Evolutionary conservation across 2,888 invertebrate species (phyloP), one percentile per base, ranked within the genome.

Genomic region (Abscondita cerata): DNA sequence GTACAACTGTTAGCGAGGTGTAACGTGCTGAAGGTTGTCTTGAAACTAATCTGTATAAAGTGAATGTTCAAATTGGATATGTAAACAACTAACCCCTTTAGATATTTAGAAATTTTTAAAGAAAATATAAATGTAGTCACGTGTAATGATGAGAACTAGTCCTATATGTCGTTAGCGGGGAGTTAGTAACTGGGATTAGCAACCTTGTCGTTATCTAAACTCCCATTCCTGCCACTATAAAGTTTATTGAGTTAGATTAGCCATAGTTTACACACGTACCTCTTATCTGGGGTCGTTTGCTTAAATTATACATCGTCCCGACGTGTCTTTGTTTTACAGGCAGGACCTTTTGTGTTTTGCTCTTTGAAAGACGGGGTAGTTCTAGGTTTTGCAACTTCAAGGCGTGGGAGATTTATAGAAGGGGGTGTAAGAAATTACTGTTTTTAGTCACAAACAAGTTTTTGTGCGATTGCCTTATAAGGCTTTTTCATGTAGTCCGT

Each of bases 191-290:
- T 74, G 72, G 77, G 77, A 77, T 78, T 78, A 78, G 75, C 73
- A 75, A 76, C 78, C 78, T 77, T 76, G 76, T 76, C 77, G 80
- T 80, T 81, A 81, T 81, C 81, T 80, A 77, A 74, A 73, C 70
- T 75, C 74, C 80, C 80, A 79, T 80, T 80, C 79, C 79, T 80
- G 80, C 80, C 80, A 81, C 80, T 81, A 81, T 81, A 81, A 81
- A 81, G 76, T 81, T 81, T 81, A 81, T 81, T 80, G 80, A 80
- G 80, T 80, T 80, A 81, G 81, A 81, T 81, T 81, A 80, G 79
- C 80, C 75, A 79, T 80, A 81, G 80, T 80, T 81, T 80, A 81
- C 79, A 80, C 79, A 80, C 80, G 78, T 80, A 78, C 75, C 74
- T 73, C 80, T 81, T 80, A 80, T 81, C 81, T 75, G 76, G 74